A percentile compares a stretch with the other conserved stretches of the same genome.
These are phyloP conservation scores for Squalus acanthias DNA, from an alignment of 2,797 vertebrate species.

Conservation along the genomic window DNA sequence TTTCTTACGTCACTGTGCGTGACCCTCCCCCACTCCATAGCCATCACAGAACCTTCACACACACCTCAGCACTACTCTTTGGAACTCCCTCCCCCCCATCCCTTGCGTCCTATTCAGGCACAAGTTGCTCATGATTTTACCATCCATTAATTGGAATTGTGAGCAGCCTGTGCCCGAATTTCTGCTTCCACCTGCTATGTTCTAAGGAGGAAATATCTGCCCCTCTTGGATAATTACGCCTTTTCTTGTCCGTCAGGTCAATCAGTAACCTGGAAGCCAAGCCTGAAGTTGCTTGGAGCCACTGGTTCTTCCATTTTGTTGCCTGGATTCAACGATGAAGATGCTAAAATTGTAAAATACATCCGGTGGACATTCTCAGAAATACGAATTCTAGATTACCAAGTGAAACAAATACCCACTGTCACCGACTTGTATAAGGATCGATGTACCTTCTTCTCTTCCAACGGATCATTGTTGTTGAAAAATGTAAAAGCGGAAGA, in stretches of 20 bases:
- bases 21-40: no score
- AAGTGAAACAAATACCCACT: not conserved
- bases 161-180: not conserved
- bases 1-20: no score
- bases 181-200: not conserved
- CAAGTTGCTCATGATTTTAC: no score
- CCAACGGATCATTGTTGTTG: not conserved
- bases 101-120: no score
- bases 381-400: not conserved
- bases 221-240: no score
- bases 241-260: not conserved
- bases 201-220: not conserved
- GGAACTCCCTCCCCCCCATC: no score
- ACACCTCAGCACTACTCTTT: no score
- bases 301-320: not conserved
- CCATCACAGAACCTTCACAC: no score
- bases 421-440: not conserved
- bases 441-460: not conserved
- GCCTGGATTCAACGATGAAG: not conserved
- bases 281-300: not conserved
- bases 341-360: not conserved
- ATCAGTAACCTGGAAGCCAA: not conserved
- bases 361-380: not conserved
- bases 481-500: not conserved
- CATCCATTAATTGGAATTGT: no score